Percentiles rank a stretch among this genome's conserved stretches.
phyloP scores from a whole-genome alignment of 1,140 invertebrate species.

The Chironomus striatipennis region DNA sequence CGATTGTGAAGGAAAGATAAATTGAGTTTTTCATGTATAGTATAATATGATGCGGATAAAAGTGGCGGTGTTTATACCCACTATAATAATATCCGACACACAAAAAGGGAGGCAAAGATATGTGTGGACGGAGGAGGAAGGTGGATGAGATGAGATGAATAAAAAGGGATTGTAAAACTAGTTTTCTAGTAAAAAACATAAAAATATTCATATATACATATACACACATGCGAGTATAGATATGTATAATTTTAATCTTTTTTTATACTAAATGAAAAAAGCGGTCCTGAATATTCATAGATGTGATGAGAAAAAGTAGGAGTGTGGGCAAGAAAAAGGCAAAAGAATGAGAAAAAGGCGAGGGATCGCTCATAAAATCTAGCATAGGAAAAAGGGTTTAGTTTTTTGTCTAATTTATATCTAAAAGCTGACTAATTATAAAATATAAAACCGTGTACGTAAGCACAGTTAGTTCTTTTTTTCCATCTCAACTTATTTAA shows the following conservation, averaged over 20 bases:
- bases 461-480: background rate
- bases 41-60: background rate
- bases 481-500: background rate
- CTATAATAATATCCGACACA: too few relatives aligned
- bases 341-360: background rate
- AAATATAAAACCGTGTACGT: conserved; percentile 22
- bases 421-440: conserved; percentile 21
- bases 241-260: conserved; percentile 10
- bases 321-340: background rate
- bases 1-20: background rate
- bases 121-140: background rate
- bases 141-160: background rate
- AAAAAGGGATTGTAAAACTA: conserved; percentile 7
- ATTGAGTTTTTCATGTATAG: background rate
- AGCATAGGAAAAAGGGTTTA: conserved; percentile 19
- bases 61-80: background rate
- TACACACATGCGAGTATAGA: background rate
- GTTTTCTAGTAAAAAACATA: background rate
- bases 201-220: background rate
- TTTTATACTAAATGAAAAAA: background rate
- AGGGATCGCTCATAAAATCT: conserved; percentile 12
- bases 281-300: too few relatives aligned
- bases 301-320: too few relatives aligned
- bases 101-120: background rate
- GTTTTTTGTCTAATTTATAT: conserved; percentile 22